These are phyloP conservation scores for Drosophila obscura DNA, from an alignment of 1,140 invertebrate genomes.

Conservation along the genomic window DNA sequence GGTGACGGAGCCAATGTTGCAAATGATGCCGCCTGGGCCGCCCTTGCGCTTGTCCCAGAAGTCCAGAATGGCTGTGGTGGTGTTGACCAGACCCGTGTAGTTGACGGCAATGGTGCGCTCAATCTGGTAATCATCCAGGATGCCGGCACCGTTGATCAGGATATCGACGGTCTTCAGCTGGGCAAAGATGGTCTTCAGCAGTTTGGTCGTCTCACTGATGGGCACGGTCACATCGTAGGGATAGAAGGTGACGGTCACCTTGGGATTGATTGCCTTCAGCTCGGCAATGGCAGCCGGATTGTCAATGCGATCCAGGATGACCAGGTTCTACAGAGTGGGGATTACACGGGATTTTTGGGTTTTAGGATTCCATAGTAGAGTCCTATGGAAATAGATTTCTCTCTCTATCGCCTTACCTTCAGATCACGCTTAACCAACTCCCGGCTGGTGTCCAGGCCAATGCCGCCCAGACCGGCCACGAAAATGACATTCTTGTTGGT, in stretches of 20 bases:
- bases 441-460: conserved; percentile 70
- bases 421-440: conserved; percentile 62
- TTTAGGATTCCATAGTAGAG: not conserved
- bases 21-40: conserved; percentile 87
- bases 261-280: conserved; percentile 69
- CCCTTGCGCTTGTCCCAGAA: conserved; percentile 86
- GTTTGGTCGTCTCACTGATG: conserved; percentile 51
- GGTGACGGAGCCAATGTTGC: conserved; percentile 87
- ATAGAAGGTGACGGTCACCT: conserved; percentile 68
- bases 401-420: conserved; percentile 42
- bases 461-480: conserved; percentile 74
- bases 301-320: conserved; percentile 73
- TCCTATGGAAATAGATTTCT: not conserved
- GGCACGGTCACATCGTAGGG: conserved; percentile 74
- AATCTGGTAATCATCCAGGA: conserved; percentile 73
- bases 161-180: conserved; percentile 72
- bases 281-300: conserved; percentile 66
- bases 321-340: conserved; percentile 52
- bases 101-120: conserved; percentile 81
- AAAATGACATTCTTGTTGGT: conserved; percentile 77
- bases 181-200: conserved; percentile 65
- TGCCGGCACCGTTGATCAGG: conserved; percentile 77
- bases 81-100: conserved; percentile 76
- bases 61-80: conserved; percentile 71
- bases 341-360: not conserved